A percentile compares a stretch with the other conserved stretches of the same genome.
Conservation (phyloP, 30 jellyfish, hydroid and myxozoan species). For the Aurelia coerulea region DNA sequence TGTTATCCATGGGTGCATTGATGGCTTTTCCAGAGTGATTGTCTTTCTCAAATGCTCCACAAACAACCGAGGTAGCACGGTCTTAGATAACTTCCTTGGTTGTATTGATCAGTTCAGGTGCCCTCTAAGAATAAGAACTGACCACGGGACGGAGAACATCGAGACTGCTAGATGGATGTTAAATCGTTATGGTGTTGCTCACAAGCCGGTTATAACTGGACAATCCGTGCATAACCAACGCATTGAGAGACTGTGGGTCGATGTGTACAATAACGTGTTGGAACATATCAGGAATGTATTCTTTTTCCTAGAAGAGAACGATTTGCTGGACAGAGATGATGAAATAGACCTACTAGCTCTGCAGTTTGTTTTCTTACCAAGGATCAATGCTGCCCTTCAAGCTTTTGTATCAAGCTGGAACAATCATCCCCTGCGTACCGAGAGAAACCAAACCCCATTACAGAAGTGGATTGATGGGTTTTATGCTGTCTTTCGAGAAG, state of each 20-base stretch:
- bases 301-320: not conserved
- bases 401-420: not conserved
- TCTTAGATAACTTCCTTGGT: no score
- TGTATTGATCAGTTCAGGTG: no score
- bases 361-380: not conserved
- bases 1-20: no score
- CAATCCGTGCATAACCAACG: constrained; percentile 2
- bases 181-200: not conserved
- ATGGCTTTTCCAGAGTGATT: no score
- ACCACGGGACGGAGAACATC: constrained; percentile 5
- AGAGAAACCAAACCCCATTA: not conserved
- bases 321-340: not conserved
- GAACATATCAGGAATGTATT: not conserved
- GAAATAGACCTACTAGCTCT: not conserved
- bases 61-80: no score
- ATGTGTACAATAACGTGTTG: not conserved
- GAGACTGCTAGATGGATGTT: constrained; percentile 7
- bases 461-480: not conserved
- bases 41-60: no score
- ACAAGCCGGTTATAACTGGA: not conserved
- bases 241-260: constrained; percentile 20
- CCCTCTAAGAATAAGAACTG: constrained; percentile 5
- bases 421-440: constrained; percentile 12
- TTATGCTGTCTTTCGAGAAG: not conserved
- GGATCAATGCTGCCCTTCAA: constrained; percentile 7